Conservation (phyloP, 1,140 invertebrate genomes). For the Drosophila lacteicornis region DNA sequence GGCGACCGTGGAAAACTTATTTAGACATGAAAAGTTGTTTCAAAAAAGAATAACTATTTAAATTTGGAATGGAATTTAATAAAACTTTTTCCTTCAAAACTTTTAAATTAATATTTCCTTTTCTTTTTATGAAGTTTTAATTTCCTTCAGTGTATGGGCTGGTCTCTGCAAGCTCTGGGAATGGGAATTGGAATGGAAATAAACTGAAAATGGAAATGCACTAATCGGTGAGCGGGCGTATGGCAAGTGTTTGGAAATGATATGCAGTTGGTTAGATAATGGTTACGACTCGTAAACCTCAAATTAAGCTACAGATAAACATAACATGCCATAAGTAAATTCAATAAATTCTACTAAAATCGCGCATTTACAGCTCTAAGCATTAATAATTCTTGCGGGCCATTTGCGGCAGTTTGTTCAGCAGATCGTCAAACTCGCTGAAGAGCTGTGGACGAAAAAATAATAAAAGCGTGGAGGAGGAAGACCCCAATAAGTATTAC, state of each 20-base stretch:
- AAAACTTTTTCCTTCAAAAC: not conserved
- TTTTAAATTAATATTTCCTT: not conserved
- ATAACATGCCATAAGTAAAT: constrained; percentile 31
- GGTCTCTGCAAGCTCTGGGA: constrained; percentile 6
- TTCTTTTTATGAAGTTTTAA: not conserved
- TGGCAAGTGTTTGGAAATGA: constrained; percentile 51
- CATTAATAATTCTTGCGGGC: constrained; percentile 68
- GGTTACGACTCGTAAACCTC: constrained; percentile 19
- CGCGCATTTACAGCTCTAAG: constrained; percentile 7
- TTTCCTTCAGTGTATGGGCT: constrained; percentile 29
- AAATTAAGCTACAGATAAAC: constrained; percentile 25
- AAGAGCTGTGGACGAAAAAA: constrained; percentile 64
- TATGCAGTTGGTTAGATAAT: constrained; percentile 40
- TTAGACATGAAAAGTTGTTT: not conserved
- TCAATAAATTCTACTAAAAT: constrained; percentile 34
- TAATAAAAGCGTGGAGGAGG: constrained; percentile 3
- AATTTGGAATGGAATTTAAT: not conserved
- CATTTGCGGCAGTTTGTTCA: constrained; percentile 70
- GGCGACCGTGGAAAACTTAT: too few species aligned
- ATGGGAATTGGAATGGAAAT: constrained; percentile 21
- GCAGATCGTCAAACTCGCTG: constrained; percentile 79
- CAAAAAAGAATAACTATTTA: not conserved
- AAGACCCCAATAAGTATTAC: constrained; percentile 1
- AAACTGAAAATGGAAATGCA: constrained; percentile 21
- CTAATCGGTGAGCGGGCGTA: constrained; percentile 46